Conservation (phyloP, 2,797 vertebrate genomes). For the Hippocampus kuda region DNA sequence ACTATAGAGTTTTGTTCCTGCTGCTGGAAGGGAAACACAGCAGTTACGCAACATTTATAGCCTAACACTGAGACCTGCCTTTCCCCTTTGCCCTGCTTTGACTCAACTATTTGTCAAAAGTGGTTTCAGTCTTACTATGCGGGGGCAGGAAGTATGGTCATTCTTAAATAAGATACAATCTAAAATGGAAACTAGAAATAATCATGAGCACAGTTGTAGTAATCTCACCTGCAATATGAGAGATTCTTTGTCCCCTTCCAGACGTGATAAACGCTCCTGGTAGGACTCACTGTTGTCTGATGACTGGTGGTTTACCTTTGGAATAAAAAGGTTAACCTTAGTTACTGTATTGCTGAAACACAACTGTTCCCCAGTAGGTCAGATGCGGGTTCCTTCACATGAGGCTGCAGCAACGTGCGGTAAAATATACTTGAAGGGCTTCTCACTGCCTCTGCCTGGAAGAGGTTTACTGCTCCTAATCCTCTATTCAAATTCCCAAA, state of each 20-base stretch:
- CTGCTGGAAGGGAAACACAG: conserved; percentile 14
- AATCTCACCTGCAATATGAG: conserved; percentile 85
- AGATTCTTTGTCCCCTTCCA: conserved; percentile 95
- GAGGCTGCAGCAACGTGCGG: not conserved
- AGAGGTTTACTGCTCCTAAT: conserved; percentile 44
- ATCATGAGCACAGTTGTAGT: not conserved
- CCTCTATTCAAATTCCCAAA: conserved; percentile 25
- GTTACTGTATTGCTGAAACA: conserved; percentile 14
- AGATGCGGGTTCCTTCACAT: conserved; percentile 12
- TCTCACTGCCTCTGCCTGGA: conserved; percentile 21
- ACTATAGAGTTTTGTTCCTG: conserved; percentile 14
- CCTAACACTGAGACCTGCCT: conserved; percentile 26
- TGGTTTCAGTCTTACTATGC: not conserved
- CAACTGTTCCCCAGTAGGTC: conserved; percentile 22
- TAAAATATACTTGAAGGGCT: not conserved
- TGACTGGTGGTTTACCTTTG: conserved; percentile 75
- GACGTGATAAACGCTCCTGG: conserved; percentile 82
- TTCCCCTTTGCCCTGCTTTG: conserved; percentile 25
- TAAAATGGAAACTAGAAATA: not conserved
- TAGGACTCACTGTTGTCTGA: conserved; percentile 79
- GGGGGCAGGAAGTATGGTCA: not conserved
- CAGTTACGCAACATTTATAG: conserved; percentile 39
- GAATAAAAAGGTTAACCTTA: conserved; percentile 34
- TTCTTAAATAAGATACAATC: not conserved
- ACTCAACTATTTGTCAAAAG: not conserved